Conservation (phyloP, 2,797 vertebrate genomes). For the Myotis pilosus region DNA sequence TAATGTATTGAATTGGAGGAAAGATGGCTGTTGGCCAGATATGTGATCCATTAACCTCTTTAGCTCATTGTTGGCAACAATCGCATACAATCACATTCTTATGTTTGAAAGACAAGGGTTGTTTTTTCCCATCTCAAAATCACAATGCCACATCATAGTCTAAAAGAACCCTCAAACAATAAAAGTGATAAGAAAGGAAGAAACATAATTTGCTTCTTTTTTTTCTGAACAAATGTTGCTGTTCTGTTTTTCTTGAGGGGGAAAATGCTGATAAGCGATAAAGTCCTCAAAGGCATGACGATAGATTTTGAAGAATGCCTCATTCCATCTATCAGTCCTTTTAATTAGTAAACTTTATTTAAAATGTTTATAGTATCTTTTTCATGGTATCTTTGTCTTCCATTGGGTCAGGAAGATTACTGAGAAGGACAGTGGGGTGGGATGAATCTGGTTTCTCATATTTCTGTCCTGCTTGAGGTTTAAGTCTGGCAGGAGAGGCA, state of each 20-base stretch:
- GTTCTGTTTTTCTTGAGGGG: slow-evolving; percentile 64
- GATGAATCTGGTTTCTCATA: neutral
- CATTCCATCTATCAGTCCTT: neutral
- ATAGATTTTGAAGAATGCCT: slow-evolving; percentile 54
- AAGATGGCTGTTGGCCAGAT: slow-evolving; percentile 80
- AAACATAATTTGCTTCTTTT: slow-evolving; percentile 46
- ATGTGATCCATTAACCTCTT: slow-evolving; percentile 84
- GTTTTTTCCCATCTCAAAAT: slow-evolving; percentile 70
- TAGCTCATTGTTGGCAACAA: slow-evolving; percentile 85
- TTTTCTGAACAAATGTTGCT: slow-evolving; percentile 55
- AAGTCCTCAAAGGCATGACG: slow-evolving; percentile 39
- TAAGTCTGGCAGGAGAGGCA: neutral
- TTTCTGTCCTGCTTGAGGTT: neutral
- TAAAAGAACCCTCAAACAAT: slow-evolving; percentile 71
- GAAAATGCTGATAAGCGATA: slow-evolving; percentile 57
- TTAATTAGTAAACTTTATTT: slow-evolving; percentile 48
- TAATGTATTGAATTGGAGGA: slow-evolving; percentile 67
- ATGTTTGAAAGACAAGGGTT: slow-evolving; percentile 79
- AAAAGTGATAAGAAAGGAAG: slow-evolving; percentile 72
- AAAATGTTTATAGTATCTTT: slow-evolving; percentile 31
- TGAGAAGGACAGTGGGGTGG: neutral
- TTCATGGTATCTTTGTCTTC: neutral
- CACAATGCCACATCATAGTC: slow-evolving; percentile 67
- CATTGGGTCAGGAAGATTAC: neutral
- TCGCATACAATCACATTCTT: slow-evolving; percentile 80